Evolutionary conservation across 1,140 invertebrate species (phyloP).

Genomic region (Cataglyphis hispanica): DNA sequence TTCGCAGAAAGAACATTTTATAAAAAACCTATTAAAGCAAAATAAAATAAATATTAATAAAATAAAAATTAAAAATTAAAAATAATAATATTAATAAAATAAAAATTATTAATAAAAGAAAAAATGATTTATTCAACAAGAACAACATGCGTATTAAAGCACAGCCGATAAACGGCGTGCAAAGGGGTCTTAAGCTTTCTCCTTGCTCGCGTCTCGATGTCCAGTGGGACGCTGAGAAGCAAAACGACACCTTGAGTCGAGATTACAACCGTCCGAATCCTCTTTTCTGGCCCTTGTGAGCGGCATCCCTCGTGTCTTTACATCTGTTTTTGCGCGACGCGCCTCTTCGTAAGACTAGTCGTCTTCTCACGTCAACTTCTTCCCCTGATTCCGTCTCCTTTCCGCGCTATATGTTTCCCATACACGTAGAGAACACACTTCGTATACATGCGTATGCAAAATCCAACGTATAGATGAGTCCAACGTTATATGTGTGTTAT

Average conservation of each 20-base stretch:
- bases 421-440: constrained; percentile 34
- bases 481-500: constrained; percentile 49
- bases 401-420: constrained; percentile 53
- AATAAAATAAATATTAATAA: too few relatives aligned
- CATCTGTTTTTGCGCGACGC: constrained; percentile 69
- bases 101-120: neutral
- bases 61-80: too few relatives aligned
- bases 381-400: neutral
- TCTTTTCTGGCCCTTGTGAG: constrained; percentile 77
- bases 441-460: constrained; percentile 47
- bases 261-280: constrained; percentile 82
- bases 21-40: too few relatives aligned
- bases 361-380: constrained; percentile 66
- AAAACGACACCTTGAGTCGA: constrained; percentile 78
- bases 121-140: neutral
- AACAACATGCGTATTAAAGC: neutral
- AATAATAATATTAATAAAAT: too few relatives aligned
- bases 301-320: constrained; percentile 44
- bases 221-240: constrained; percentile 73
- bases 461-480: neutral
- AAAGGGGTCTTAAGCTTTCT: constrained; percentile 56
- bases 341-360: constrained; percentile 64
- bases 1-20: neutral
- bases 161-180: neutral
- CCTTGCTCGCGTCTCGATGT: constrained; percentile 72